These are phyloP conservation scores for Pseudanteris insignis DNA, from an alignment of 2,888 invertebrate species.

Conservation along the genomic window DNA sequence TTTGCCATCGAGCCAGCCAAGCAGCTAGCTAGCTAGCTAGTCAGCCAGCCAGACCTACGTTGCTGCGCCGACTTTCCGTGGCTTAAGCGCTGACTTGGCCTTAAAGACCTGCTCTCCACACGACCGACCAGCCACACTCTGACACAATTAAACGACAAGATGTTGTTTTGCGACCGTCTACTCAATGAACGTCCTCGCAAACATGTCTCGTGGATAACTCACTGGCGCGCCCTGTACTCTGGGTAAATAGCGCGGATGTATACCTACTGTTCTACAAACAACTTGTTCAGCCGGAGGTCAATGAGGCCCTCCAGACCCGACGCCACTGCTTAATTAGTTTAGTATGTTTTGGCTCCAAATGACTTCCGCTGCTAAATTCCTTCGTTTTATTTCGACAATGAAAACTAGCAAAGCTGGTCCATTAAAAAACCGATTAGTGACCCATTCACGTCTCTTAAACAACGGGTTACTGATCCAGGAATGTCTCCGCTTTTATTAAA, in stretches of 20 bases:
- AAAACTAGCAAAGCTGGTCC: no score
- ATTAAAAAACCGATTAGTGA: no score
- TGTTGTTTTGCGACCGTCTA: no score
- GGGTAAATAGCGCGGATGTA: constrained; percentile 30
- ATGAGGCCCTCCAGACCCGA: constrained; percentile 7
- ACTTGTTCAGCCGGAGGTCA: constrained; percentile 24
- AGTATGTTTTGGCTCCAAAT: constrained; percentile 10
- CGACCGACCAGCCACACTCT: no score
- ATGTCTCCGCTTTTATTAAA: no score
- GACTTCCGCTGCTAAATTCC: neutral
- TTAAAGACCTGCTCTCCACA: constrained; percentile 42
- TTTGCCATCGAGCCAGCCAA: constrained; percentile 70
- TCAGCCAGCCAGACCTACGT: no score
- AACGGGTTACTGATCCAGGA: no score
- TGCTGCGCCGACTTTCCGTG: constrained; percentile 48
- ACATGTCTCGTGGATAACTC: constrained; percentile 39
- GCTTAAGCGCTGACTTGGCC: constrained; percentile 37
- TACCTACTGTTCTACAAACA: constrained; percentile 34
- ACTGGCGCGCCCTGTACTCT: no score
- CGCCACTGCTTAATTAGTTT: constrained; percentile 19
- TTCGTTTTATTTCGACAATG: no score
- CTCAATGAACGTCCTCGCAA: constrained; percentile 46
- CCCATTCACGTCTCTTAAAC: no score
- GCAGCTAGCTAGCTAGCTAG: no score
- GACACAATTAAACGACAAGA: no score